phyloP scores from a whole-genome alignment of 2,113 vertebrate genomes.

The Pollachius pollachius region DNA sequence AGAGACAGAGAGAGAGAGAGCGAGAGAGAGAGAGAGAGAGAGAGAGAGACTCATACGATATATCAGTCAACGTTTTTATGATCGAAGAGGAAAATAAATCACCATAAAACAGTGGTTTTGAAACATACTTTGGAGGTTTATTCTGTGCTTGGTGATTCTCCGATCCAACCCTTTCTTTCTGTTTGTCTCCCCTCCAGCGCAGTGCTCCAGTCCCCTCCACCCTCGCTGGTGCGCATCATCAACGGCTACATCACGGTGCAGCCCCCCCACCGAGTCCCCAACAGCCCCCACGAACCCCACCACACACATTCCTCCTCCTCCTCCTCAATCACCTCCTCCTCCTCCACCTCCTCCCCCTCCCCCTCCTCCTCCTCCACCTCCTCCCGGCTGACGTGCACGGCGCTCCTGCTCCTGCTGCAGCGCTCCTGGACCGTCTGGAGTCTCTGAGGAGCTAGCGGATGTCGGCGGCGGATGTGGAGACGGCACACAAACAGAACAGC shows the following conservation, averaged over 20 bases:
- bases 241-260: slow-evolving; percentile 77
- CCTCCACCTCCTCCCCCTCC: slow-evolving; percentile 30
- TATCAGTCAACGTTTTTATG: too few relatives aligned
- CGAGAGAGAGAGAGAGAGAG: neutral
- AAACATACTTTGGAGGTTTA: too few relatives aligned
- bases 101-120: too few relatives aligned
- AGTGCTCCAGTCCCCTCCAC: slow-evolving; percentile 67
- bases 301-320: slow-evolving; percentile 37
- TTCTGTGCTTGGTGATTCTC: neutral
- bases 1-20: neutral
- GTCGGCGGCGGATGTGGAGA: too few relatives aligned
- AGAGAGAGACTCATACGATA: neutral
- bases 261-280: slow-evolving; percentile 46
- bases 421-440: neutral
- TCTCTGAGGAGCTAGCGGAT: too few relatives aligned
- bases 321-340: slow-evolving; percentile 7
- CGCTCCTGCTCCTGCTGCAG: neutral
- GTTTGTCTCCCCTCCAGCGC: slow-evolving; percentile 57
- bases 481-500: too few relatives aligned
- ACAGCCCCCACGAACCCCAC: slow-evolving; percentile 34
- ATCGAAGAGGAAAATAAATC: too few relatives aligned
- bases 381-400: slow-evolving; percentile 26
- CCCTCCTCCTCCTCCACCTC: slow-evolving; percentile 35
- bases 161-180: slow-evolving; percentile 7
- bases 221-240: slow-evolving; percentile 74